Base-by-base conservation (phyloP, 2,113 vertebrate species). In the Anhinga anhinga region DNA sequence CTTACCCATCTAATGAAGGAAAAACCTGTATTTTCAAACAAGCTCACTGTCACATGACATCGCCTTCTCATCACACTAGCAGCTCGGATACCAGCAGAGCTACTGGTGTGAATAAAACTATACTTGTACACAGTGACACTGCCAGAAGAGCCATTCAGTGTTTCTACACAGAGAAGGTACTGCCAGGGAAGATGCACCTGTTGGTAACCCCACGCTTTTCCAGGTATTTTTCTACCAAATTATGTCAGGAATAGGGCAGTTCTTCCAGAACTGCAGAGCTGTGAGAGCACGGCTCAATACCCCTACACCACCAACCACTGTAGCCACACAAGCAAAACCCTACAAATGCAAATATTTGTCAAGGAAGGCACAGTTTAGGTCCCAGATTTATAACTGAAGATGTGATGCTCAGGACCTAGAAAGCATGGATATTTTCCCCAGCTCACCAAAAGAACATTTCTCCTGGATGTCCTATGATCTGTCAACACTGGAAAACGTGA, bases 281-380 rank as follows among this genome's bases (percentile, higher is more conserved):
- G 25, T 11, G 38, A 53, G 34, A 80, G 17, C 55, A 50, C 1
- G 5, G 22, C 47, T 88, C 22, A 27, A 34, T 27, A 66, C 1
- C 27, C 38, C 13, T 55, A 25, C 2, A 2, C 1, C 58, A 45
- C 30, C 4, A 0, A 56, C 11, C 29, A 32, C 14, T 70, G n/a
- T 16, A 40, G 50, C 32, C 29, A 10, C 32, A 13, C 26, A 47
- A 81, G 36, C 18, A 79, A 80, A 86, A 20, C 8, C 21, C 42
- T 73, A 58, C 9, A 62, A 83, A 70, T 15, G 21, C 6, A 72
- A 65, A 45, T 56, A 83, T 81, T 83, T 93, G 25, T 25, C 50
- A 73, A 29, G 42, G 30, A 82, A 69, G 13, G 47, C 11, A 53
- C 4, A 42, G 23, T 52, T 83, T 76, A 5, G 0, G 23, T 77